phyloP scores from a whole-genome alignment of 2,888 invertebrate species.

The Conomelus anceps region DNA sequence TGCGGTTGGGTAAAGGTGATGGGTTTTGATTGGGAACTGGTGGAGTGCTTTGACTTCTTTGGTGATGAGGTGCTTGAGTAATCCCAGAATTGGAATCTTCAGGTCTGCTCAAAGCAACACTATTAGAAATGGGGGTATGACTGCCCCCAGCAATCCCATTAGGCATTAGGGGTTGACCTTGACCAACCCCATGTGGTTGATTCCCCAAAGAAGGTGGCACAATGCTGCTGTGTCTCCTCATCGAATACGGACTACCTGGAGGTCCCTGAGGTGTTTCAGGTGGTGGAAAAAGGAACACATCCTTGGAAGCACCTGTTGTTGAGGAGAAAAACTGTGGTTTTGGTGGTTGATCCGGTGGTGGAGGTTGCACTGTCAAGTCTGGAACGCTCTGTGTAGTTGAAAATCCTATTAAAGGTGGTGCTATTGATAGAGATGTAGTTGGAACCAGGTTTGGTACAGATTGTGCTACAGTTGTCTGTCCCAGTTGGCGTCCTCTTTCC shows the following conservation, averaged over 20 bases:
- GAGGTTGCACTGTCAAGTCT: neutral
- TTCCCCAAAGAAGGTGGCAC: constrained; percentile 29
- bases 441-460: neutral
- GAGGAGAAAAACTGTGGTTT: constrained; percentile 5
- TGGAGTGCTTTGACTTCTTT: constrained; percentile 8
- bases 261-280: constrained; percentile 18
- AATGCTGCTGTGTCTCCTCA: constrained; percentile 37
- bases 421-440: neutral
- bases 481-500: neutral
- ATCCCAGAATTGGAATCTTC: neutral
- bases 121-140: neutral
- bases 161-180: too few species aligned
- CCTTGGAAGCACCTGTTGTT: neutral
- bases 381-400: neutral
- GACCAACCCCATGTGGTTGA: too few species aligned
- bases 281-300: constrained; percentile 8
- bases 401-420: neutral
- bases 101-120: neutral
- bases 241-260: constrained; percentile 34
- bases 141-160: neutral
- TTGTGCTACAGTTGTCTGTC: neutral
- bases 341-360: neutral
- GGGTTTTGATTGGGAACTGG: neutral
- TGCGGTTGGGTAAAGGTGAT: neutral
- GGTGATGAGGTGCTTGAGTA: constrained; percentile 5